A percentile compares a stretch with the other conserved stretches of the same genome.
Evolutionary conservation across 2,113 vertebrate genomes (phyloP).

Genomic region (Sinocyclocheilus anshuiensis): DNA sequence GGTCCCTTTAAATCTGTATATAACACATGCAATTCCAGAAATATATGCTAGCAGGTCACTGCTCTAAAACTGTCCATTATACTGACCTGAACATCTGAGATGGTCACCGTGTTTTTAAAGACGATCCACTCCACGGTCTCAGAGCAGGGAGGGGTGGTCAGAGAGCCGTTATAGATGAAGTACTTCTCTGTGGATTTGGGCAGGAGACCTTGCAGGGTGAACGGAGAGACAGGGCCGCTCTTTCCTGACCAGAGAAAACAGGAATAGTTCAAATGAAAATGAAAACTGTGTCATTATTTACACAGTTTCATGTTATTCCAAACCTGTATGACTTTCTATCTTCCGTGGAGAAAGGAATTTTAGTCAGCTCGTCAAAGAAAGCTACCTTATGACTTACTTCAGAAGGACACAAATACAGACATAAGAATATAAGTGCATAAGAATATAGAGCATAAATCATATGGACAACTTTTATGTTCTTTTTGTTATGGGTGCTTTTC

Average conservation of each 20-base stretch:
- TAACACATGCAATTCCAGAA: neutral
- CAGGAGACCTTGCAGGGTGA: constrained; percentile 83
- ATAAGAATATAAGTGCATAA: no score
- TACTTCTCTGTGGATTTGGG: constrained; percentile 92
- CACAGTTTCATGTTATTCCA: no score
- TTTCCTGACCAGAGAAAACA: constrained; percentile 78
- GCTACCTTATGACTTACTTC: no score
- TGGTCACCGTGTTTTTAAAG: constrained; percentile 86
- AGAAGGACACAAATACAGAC: no score
- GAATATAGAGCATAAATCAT: neutral
- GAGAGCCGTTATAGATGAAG: constrained; percentile 93
- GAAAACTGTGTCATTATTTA: no score
- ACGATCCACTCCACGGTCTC: constrained; percentile 95
- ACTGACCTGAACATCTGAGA: constrained; percentile 90
- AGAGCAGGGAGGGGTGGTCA: constrained; percentile 90
- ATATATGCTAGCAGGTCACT: neutral
- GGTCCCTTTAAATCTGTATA: neutral
- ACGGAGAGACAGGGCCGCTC: constrained; percentile 79
- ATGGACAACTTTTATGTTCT: neutral
- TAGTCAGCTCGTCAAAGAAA: neutral
- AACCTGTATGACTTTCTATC: neutral
- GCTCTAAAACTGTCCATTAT: neutral
- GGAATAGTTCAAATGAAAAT: no score
- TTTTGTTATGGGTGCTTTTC: neutral
- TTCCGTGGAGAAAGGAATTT: neutral